Evolutionary conservation across 2,888 invertebrate species (phyloP).

Genomic region (Lissonota sp.): DNA sequence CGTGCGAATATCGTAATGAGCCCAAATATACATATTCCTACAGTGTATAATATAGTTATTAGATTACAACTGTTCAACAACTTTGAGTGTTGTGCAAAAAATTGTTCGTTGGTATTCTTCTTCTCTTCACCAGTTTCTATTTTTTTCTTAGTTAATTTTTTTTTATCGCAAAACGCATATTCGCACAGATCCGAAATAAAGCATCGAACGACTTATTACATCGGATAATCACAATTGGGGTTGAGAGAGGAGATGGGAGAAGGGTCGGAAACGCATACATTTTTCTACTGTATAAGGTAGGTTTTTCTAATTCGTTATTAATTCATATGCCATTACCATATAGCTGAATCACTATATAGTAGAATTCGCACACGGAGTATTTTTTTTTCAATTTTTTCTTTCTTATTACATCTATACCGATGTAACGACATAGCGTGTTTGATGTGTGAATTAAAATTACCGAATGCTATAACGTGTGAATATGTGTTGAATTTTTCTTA

Average conservation of each 20-base stretch:
- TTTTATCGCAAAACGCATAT: slow-evolving; percentile 53
- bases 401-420: slow-evolving; percentile 43
- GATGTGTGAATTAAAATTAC: slow-evolving; percentile 47
- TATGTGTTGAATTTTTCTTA: slow-evolving; percentile 16
- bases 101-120: slow-evolving; percentile 53
- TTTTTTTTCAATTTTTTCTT: slow-evolving; percentile 27
- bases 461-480: slow-evolving; percentile 43
- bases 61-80: slow-evolving; percentile 62
- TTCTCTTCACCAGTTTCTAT: slow-evolving; percentile 19
- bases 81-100: slow-evolving; percentile 60
- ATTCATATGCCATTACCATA: slow-evolving; percentile 45
- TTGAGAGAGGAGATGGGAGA: neutral
- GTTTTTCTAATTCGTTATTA: slow-evolving; percentile 58
- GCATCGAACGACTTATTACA: slow-evolving; percentile 62
- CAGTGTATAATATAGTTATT: slow-evolving; percentile 35
- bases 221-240: slow-evolving; percentile 59
- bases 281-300: slow-evolving; percentile 54
- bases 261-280: slow-evolving; percentile 54
- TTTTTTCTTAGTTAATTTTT: slow-evolving; percentile 20
- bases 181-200: slow-evolving; percentile 66
- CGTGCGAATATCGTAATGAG: slow-evolving; percentile 71
- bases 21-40: slow-evolving; percentile 67
- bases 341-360: slow-evolving; percentile 56
- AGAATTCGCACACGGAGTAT: slow-evolving; percentile 54
- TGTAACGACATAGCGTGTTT: slow-evolving; percentile 44